Evolutionary conservation across 2,113 vertebrate species (phyloP), one percentile per base, ranked within the genome.

Genomic region (Gavialis gangeticus): DNA sequence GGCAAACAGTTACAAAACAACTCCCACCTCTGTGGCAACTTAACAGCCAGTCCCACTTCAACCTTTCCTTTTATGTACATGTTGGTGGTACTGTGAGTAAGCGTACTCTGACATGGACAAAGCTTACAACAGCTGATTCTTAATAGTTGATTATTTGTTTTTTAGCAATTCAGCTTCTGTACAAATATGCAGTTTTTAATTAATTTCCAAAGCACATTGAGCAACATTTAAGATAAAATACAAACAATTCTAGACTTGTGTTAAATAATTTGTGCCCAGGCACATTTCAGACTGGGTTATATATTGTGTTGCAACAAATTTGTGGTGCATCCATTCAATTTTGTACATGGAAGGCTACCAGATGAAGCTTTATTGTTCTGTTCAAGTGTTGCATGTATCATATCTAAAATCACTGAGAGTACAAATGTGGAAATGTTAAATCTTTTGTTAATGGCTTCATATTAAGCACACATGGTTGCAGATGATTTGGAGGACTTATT

Each of bases 401-500:
- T 96, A 94, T 94, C 88, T 94, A 87, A 94, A 96, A 97, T 97
- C 95, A 97, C 91, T 95, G 78, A 96, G 89, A 97, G 93, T 92
- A 97, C 97, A 95, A 97, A 97, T 90, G 95, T 95, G 93, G 94
- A 97, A 97, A 98, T 97, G 93, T 90, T 97, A 90, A 96, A 96
- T 97, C 97, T 98, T 97, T 95, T 97, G 90, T 90, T 96, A 94
- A 95, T 92, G 55, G 83, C 81, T 93, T 97, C 96, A 63, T 91
- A 97, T 97, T 97, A 97, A 97, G 93, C 96, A 94, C 95, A 97
- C 95, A 97, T 96, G 93, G 93, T 93, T 97, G 91, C 85, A 97
- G 92, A 97, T 97, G 97, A 97, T 96, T 95, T 94, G 88, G 93
- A 93, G 87, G 96, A 96, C 93, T 98, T 97, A 97, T 97, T 97